Conservation (phyloP, 2,797 vertebrate species). For the Clarias fuscus region DNA sequence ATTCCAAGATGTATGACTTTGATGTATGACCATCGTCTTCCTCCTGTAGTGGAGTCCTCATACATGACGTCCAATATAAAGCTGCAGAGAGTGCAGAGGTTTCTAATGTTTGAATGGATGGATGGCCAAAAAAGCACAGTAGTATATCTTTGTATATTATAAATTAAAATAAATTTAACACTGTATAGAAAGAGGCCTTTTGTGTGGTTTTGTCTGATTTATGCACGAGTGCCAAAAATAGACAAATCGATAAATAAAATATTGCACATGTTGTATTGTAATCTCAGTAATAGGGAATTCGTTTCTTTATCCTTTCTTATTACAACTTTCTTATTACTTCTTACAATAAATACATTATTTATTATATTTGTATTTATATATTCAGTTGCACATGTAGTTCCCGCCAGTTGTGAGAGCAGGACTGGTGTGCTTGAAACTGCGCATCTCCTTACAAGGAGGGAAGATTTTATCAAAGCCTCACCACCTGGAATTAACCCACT, state of each 20-base stretch:
- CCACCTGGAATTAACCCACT: conserved; percentile 65
- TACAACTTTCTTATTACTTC: neutral
- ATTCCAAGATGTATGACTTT: neutral
- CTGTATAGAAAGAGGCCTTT: neutral
- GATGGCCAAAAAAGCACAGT: neutral
- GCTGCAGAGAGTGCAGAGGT: neutral
- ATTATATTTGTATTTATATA: neutral
- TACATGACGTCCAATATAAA: neutral
- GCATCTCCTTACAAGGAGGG: conserved; percentile 61
- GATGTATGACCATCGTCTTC: neutral
- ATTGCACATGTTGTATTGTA: neutral
- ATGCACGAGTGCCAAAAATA: neutral
- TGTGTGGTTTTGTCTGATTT: neutral
- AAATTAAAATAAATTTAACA: neutral
- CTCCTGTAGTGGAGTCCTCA: neutral
- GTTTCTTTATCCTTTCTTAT: neutral
- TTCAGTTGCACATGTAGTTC: neutral
- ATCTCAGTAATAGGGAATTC: neutral
- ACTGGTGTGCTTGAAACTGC: conserved; percentile 37
- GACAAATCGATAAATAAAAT: neutral
- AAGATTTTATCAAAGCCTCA: conserved; percentile 51
- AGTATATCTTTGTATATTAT: neutral
- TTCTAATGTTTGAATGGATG: neutral
- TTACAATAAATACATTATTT: neutral
- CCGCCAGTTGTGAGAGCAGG: neutral